These are phyloP conservation scores for Archips crataeganus DNA, from an alignment of 2,888 invertebrate species.

Conservation along the genomic window DNA sequence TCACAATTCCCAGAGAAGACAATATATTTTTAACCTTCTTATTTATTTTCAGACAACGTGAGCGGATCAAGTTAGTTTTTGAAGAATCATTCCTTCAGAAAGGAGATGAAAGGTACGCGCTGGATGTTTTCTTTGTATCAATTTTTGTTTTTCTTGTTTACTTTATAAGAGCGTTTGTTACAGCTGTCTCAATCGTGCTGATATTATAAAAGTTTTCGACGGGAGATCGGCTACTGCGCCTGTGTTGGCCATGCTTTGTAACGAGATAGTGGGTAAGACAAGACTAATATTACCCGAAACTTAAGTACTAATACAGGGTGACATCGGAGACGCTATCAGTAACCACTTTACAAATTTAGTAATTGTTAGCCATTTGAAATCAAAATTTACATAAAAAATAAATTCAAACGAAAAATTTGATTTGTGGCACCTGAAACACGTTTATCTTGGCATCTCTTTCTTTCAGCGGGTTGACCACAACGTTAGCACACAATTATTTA, in stretches of 20 bases:
- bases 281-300: no score
- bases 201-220: constrained; percentile 94
- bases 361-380: no score
- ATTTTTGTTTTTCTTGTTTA: constrained; percentile 38
- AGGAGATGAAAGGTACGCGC: constrained; percentile 90
- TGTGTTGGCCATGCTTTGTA: constrained; percentile 93
- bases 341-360: no score
- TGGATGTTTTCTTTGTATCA: constrained; percentile 30
- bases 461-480: no score
- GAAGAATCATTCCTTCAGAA: constrained; percentile 92
- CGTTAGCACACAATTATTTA: no score
- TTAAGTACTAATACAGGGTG: no score
- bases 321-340: no score
- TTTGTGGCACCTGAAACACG: no score
- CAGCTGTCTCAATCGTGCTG: constrained; percentile 93
- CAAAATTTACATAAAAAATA: no score
- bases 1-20: constrained; percentile 1
- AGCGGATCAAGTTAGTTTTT: constrained; percentile 92
- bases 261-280: constrained; percentile 87
- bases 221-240: constrained; percentile 90
- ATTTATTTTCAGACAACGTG: constrained; percentile 86
- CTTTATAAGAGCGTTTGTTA: constrained; percentile 58
- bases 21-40: constrained; percentile 24
- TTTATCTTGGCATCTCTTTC: no score
- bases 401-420: no score